Base-by-base conservation (phyloP, 2,888 invertebrate genomes). In the Drosophila stalkeri region DNA sequence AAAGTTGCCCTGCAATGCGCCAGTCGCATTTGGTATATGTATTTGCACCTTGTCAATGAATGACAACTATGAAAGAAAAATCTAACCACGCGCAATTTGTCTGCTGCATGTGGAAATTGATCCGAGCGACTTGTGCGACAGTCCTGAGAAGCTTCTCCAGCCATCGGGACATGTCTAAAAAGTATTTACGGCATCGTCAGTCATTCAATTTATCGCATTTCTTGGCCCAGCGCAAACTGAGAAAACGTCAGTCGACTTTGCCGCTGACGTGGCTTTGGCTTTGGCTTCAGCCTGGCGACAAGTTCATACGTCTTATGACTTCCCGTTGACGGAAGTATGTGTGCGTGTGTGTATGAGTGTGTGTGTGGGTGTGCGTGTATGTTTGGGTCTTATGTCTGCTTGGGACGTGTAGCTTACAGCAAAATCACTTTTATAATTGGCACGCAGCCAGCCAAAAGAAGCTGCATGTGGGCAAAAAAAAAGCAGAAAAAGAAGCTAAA, bases 251-350 rank as follows among this genome's bases (percentile, higher is more conserved):
- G 73, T 63, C 60, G 76, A 54, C 67, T 63, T 66, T 57, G 69
- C 43, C 60, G 20, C 59, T 41, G 76, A 33, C 59, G 51, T 14
- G 61, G 72, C 66, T 67, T 44, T 64, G 27, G 60, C 66, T 64
- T 56, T 68, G 72, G 69, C 49, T 39, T 49, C 47, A 33, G 75
- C 71, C 64, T 80, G 85, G 72, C 90, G 90, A 83, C 85, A 86
- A 88, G 90, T 86, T 85, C 85, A 89, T 89, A 88, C 90, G 90
- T 88, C 85, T 86, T 86, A 86, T 86, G 85, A 86, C 90, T 91
- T 90, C 88, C 90, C 89, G 86, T 90, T 88, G 91, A 86, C 91
- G 92, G 91, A 92, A 92, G 91, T 89, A 79, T 82, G 76, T 64
- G 72, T 62, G 41, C 6, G 68, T 41, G 66, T n/a, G 66, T 46